A percentile compares a stretch with the other conserved stretches of the same genome.
phyloP scores from a whole-genome alignment of 2,888 invertebrate genomes.

The Bimastos eiseni region DNA sequence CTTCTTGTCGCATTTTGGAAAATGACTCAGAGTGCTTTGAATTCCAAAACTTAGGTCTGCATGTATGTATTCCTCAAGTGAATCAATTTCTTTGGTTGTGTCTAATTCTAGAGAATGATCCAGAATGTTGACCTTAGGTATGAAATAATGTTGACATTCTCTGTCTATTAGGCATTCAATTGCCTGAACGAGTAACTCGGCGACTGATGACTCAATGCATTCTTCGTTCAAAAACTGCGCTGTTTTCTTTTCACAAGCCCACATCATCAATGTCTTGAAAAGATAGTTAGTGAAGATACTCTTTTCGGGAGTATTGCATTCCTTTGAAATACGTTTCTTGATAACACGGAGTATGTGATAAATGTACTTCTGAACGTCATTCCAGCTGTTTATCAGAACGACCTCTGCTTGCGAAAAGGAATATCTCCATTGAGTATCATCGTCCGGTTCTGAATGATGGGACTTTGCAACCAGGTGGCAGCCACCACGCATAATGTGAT shows the following conservation, averaged over 20 bases:
- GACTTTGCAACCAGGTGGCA: constrained; percentile 8
- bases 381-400: constrained; percentile 8
- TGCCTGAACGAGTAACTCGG: not conserved
- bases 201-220: not conserved
- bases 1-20: too few relatives aligned
- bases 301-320: not conserved
- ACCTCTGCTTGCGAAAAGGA: constrained; percentile 21
- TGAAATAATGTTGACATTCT: constrained; percentile 14
- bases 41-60: too few relatives aligned
- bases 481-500: not conserved
- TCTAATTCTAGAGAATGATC: too few relatives aligned
- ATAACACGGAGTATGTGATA: constrained; percentile 14
- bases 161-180: constrained; percentile 3
- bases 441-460: not conserved
- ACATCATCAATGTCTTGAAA: constrained; percentile 23
- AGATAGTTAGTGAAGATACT: not conserved
- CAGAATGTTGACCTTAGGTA: constrained; percentile 10
- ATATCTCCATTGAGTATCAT: constrained; percentile 14
- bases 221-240: not conserved
- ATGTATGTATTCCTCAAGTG: too few relatives aligned
- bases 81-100: too few relatives aligned
- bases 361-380: not conserved
- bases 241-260: constrained; percentile 10
- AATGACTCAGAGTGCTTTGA: too few relatives aligned
- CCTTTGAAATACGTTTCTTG: not conserved